Conservation (phyloP, 2,113 vertebrate species). For the Canis aureus region DNA sequence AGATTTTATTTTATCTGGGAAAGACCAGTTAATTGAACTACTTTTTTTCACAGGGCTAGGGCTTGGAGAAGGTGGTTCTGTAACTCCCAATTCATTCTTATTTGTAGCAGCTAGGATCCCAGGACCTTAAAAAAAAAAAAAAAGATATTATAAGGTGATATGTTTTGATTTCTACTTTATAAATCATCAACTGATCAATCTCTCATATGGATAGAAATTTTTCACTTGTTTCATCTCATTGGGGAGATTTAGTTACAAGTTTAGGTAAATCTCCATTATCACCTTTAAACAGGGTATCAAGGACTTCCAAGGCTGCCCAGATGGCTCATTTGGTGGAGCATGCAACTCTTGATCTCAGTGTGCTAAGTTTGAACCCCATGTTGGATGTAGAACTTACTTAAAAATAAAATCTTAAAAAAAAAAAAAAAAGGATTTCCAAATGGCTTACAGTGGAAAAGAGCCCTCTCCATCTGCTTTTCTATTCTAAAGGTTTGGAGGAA, state of each 20-base stretch:
- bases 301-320: background rate
- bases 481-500: background rate
- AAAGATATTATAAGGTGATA: slow-evolving; percentile 41
- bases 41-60: slow-evolving; percentile 95
- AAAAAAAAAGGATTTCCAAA: background rate
- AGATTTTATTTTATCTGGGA: slow-evolving; percentile 99
- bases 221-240: slow-evolving; percentile 25
- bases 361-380: background rate
- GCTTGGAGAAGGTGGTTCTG: slow-evolving; percentile 93
- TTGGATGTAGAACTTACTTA: background rate
- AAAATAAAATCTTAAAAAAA: background rate
- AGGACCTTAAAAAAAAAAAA: slow-evolving; percentile 82
- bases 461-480: background rate
- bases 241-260: slow-evolving; percentile 90
- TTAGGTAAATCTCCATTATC: slow-evolving; percentile 92
- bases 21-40: slow-evolving; percentile 96
- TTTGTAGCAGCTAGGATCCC: slow-evolving; percentile 80
- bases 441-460: background rate
- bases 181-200: slow-evolving; percentile 24
- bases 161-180: background rate
- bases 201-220: slow-evolving; percentile 4
- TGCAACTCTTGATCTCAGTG: background rate
- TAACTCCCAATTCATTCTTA: slow-evolving; percentile 81
- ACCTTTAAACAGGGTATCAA: slow-evolving; percentile 5
- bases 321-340: background rate